Evolutionary conservation across 2,113 vertebrate genomes (phyloP).

Genomic region (Anarrhichthys ocellatus): DNA sequence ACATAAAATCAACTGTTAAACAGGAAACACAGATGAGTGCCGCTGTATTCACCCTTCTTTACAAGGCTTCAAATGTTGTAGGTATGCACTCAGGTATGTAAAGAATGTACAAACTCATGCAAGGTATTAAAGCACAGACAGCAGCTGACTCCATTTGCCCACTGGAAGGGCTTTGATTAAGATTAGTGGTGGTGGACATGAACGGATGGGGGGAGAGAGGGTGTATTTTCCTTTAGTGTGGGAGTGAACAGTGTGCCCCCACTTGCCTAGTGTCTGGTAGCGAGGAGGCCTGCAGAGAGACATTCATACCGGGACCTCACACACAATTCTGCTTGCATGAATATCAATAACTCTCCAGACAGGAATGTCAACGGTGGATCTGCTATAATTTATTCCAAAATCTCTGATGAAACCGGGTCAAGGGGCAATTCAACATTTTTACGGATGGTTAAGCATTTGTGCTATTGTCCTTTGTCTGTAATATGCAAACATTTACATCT

Average conservation of each 20-base stretch:
- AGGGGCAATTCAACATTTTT: slow-evolving; percentile 20
- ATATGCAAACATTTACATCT: neutral
- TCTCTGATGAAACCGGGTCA: slow-evolving; percentile 43
- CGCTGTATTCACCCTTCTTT: neutral
- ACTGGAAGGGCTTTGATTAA: slow-evolving; percentile 8
- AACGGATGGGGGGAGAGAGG: slow-evolving; percentile 7
- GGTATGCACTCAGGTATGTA: neutral
- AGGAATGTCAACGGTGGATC: slow-evolving; percentile 45
- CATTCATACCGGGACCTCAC: slow-evolving; percentile 39
- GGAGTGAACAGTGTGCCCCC: slow-evolving; percentile 30
- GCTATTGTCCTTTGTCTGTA: slow-evolving; percentile 2
- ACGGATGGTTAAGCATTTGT: slow-evolving; percentile 10
- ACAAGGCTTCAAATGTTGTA: neutral
- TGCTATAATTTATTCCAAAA: slow-evolving; percentile 52
- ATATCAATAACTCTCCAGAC: slow-evolving; percentile 63
- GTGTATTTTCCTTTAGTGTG: slow-evolving; percentile 25
- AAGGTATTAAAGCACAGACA: slow-evolving; percentile 16
- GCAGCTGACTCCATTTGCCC: slow-evolving; percentile 15
- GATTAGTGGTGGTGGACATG: slow-evolving; percentile 17
- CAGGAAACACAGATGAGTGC: neutral
- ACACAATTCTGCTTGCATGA: slow-evolving; percentile 56
- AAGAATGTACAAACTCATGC: neutral
- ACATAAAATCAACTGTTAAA: neutral
- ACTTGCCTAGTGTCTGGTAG: slow-evolving; percentile 19
- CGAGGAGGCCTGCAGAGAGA: slow-evolving; percentile 50